These are phyloP conservation scores for Hepsetus odoe DNA, from an alignment of 2,113 vertebrate species.

Conservation along the genomic window DNA sequence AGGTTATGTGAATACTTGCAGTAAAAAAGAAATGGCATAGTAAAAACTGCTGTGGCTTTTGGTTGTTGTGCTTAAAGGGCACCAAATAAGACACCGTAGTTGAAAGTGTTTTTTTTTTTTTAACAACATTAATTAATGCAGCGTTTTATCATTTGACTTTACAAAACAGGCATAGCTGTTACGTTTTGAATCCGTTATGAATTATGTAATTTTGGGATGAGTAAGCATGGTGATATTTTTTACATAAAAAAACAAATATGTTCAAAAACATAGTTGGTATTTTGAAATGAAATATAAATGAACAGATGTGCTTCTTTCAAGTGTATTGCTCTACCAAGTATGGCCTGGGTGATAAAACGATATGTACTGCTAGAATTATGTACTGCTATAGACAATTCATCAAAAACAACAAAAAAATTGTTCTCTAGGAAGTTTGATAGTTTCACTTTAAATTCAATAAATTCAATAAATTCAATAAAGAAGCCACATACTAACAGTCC, in stretches of 20 bases:
- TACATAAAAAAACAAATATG: constrained; percentile 1
- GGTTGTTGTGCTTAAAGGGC: neutral
- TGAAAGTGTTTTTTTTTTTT: constrained; percentile 1
- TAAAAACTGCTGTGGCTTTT: constrained; percentile 5
- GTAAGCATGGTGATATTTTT: neutral
- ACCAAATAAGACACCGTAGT: neutral
- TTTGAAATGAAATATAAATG: constrained; percentile 44
- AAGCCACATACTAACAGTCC: too few species aligned
- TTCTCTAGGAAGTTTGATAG: too few species aligned
- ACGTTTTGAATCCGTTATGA: neutral
- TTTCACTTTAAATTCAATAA: too few species aligned
- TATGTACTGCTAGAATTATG: too few species aligned
- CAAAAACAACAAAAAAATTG: too few species aligned
- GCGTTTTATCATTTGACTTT: neutral
- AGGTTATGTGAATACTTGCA: constrained; percentile 32
- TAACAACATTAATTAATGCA: neutral
- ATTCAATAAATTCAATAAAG: too few species aligned
- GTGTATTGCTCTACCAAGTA: constrained; percentile 31
- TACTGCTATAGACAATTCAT: too few species aligned
- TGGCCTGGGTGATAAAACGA: too few species aligned
- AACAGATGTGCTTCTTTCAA: constrained; percentile 38
- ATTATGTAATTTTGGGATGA: neutral
- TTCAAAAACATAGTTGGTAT: too few species aligned
- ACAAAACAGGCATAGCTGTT: neutral
- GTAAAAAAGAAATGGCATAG: constrained; percentile 29